Conservation (phyloP, 1,140 invertebrate species). For the Euura lappo region DNA sequence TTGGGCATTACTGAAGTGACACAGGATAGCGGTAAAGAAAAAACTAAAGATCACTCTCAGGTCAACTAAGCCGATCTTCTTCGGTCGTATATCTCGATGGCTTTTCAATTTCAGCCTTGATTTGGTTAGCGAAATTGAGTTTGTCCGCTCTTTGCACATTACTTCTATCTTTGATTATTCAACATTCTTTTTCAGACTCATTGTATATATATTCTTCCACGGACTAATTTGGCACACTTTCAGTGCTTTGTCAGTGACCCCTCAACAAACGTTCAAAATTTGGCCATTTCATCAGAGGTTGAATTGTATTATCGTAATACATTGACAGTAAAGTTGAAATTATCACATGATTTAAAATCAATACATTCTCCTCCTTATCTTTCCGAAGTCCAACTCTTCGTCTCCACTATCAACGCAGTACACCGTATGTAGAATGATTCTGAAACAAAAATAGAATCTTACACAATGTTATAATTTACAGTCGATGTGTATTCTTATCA, state of each 20-base stretch:
- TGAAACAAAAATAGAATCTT: background rate
- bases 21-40: background rate
- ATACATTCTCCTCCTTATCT: no score
- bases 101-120: background rate
- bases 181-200: background rate
- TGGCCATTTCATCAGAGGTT: no score
- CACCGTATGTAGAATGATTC: background rate
- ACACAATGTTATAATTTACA: no score
- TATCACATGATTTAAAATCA: no score
- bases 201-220: background rate
- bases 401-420: no score
- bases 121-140: background rate
- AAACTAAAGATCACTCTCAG: background rate
- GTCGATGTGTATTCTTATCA: no score
- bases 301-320: no score
- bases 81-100: background rate
- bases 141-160: conserved; percentile 1
- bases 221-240: no score
- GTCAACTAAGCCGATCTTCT: background rate
- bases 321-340: no score
- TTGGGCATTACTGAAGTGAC: background rate
- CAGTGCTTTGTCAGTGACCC: no score
- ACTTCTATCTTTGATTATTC: conserved; percentile 6
- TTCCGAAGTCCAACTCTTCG: no score
- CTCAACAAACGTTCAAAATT: no score